Base-by-base conservation (phyloP, 2,797 vertebrate genomes). In the Microcaecilia unicolor region DNA sequence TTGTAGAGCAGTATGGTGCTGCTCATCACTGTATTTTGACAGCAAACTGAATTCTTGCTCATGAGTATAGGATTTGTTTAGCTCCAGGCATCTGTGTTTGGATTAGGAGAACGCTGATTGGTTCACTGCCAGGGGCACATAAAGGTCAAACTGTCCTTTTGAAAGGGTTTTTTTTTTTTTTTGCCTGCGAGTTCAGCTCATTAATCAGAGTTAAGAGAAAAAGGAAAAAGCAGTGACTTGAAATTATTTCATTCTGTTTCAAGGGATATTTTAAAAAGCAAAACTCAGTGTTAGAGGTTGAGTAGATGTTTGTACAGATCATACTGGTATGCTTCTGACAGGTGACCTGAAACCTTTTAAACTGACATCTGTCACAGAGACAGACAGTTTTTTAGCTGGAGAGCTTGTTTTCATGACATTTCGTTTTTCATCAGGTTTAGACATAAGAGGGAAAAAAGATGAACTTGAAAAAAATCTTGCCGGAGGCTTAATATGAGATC, bases 21-120 rank as follows among this genome's bases (percentile, higher is more conserved):
- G 49, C 67, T 76, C 55, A 34, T 72, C 65, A 67, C 64, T 61
- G 44, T 72, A 83, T 76, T 80, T 77, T 77, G 73, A 77, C 75
- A 81, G 71, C 65, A 73, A 77, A 72, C 69, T 66, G 76, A 81
- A 78, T 80, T 80, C 76, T 80, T 80, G 64, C 74, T 81, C 78
- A 77, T 81, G 78, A 80, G 61, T 80, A 80, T 70, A 77, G 78
- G 79, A 85, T 78, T 87, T 88, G 85, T 90, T 90, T 92, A 84
- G 89, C 90, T 94, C 52, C 75, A 80, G 87, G 89, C 90, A 87
- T 89, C 84, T 91, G 89, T 91, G 80, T 86, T 92, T 92, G 84
- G 85, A 91, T 93, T 92, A 89, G 73, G 79, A 86, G 85, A 85
- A 89, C 79, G 67, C 81, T 90, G 88, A 93, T 91, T 91, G 92